Evolutionary conservation across 2,113 vertebrate species (phyloP).

Genomic region (Proterorhinus semilunaris): DNA sequence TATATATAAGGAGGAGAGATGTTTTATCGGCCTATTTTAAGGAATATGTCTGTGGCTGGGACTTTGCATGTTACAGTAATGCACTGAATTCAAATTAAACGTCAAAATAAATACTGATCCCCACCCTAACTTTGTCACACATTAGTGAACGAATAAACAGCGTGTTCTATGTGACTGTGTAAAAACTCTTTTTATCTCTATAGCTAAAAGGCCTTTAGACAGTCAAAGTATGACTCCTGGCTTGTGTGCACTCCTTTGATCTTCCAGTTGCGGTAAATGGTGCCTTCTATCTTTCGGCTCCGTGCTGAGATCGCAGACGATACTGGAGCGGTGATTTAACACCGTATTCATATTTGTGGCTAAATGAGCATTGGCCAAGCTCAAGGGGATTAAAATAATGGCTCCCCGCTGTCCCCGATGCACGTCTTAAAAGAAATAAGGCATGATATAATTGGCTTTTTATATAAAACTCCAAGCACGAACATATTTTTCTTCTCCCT

Average conservation of each 20-base stretch:
- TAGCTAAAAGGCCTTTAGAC: constrained; percentile 10
- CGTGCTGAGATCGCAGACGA: constrained; percentile 15
- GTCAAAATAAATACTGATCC: too few species aligned
- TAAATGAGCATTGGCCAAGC: constrained; percentile 48
- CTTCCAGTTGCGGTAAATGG: constrained; percentile 10
- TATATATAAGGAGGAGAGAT: too few species aligned
- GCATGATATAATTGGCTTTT: constrained; percentile 62
- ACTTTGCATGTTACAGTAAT: too few species aligned
- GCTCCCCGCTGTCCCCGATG: constrained; percentile 44
- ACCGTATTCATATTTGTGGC: constrained; percentile 32
- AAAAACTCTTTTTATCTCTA: constrained; percentile 15
- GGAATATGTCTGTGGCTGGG: too few species aligned
- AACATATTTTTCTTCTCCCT: constrained; percentile 27
- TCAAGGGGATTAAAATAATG: constrained; percentile 45
- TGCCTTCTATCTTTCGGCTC: constrained; percentile 10
- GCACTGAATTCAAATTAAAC: too few species aligned
- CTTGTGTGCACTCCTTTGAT: constrained; percentile 11
- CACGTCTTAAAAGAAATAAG: constrained; percentile 32
- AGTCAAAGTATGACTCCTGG: constrained; percentile 11
- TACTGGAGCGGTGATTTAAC: constrained; percentile 28
- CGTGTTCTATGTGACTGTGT: not conserved
- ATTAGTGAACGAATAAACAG: not conserved
- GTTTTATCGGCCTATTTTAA: too few species aligned
- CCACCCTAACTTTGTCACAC: not conserved
- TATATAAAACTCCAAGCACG: constrained; percentile 47